Evolutionary conservation across 2,888 invertebrate genomes (phyloP).

Genomic region (Strigamia maritima): DNA sequence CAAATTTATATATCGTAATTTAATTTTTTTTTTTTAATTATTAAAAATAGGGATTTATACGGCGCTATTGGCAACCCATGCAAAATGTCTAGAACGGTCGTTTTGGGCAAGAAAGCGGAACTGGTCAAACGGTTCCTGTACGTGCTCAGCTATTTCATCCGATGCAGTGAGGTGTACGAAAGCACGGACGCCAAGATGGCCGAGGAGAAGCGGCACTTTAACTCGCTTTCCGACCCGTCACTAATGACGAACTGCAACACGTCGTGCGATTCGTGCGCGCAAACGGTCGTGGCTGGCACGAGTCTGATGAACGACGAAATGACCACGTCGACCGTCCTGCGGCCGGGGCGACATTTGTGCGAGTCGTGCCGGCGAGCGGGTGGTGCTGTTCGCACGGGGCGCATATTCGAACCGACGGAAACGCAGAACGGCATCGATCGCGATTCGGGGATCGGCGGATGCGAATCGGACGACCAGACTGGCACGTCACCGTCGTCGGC

Average conservation of each 20-base stretch:
- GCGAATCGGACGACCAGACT: constrained; percentile 5
- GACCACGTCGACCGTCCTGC: background rate
- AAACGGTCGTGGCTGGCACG: background rate
- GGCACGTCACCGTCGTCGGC: constrained; percentile 20
- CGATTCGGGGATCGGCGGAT: constrained; percentile 34
- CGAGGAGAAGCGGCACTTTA: background rate
- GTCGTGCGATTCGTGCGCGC: background rate
- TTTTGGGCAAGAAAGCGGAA: constrained; percentile 64
- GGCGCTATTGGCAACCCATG: constrained; percentile 79
- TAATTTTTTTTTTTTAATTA: constrained; percentile 41
- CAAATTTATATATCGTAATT: too few species aligned
- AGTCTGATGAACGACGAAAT: background rate
- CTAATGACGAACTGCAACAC: background rate
- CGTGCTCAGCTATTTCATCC: constrained; percentile 80
- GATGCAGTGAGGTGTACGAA: constrained; percentile 66
- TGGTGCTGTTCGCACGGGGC: background rate
- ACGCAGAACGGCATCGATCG: background rate
- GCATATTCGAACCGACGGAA: constrained; percentile 7
- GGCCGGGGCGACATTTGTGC: constrained; percentile 23
- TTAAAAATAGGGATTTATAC: constrained; percentile 63
- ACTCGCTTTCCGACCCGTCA: background rate
- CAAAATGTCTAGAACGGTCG: constrained; percentile 70
- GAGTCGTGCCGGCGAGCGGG: background rate
- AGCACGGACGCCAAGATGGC: constrained; percentile 13
- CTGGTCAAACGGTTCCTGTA: constrained; percentile 70